Evolutionary conservation across 2,888 invertebrate genomes (phyloP).

Genomic region (Diarsia brunnea): DNA sequence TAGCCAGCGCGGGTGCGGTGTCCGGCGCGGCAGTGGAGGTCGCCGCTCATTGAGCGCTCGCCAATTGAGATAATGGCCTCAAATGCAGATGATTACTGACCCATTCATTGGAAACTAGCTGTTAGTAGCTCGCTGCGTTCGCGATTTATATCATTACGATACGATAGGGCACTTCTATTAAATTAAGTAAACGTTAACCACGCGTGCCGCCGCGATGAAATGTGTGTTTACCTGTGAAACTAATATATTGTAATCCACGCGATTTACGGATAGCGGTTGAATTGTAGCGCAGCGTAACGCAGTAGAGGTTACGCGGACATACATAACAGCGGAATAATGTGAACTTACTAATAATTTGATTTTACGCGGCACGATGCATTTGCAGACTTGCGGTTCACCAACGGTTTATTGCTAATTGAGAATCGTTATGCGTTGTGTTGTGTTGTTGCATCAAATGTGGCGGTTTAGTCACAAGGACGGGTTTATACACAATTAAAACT

Average conservation of each 20-base stretch:
- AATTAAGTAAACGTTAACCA: slow-evolving; percentile 82
- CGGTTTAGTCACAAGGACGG: slow-evolving; percentile 28
- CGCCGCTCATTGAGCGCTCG: slow-evolving; percentile 86
- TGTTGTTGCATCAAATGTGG: slow-evolving; percentile 50
- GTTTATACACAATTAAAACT: slow-evolving; percentile 32
- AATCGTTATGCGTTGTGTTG: slow-evolving; percentile 64
- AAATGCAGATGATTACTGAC: slow-evolving; percentile 90
- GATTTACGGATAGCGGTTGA: slow-evolving; percentile 65
- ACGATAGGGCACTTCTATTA: slow-evolving; percentile 75
- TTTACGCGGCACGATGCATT: slow-evolving; percentile 71
- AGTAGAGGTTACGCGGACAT: slow-evolving; percentile 65
- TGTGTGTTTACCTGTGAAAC: slow-evolving; percentile 73
- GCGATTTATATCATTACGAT: slow-evolving; percentile 81
- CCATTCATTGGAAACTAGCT: slow-evolving; percentile 88
- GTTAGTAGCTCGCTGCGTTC: slow-evolving; percentile 77
- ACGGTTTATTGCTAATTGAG: slow-evolving; percentile 70
- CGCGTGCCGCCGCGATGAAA: slow-evolving; percentile 69
- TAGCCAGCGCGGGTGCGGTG: slow-evolving; percentile 84
- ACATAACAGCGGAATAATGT: slow-evolving; percentile 71
- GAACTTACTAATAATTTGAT: slow-evolving; percentile 72
- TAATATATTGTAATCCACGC: slow-evolving; percentile 68
- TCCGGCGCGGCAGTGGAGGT: slow-evolving; percentile 85
- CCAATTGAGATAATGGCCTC: slow-evolving; percentile 90
- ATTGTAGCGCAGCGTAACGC: slow-evolving; percentile 64
- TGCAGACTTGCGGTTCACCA: slow-evolving; percentile 71